These are phyloP conservation scores for Leucoma salicis DNA, from an alignment of 2,888 invertebrate genomes.

Conservation along the genomic window DNA sequence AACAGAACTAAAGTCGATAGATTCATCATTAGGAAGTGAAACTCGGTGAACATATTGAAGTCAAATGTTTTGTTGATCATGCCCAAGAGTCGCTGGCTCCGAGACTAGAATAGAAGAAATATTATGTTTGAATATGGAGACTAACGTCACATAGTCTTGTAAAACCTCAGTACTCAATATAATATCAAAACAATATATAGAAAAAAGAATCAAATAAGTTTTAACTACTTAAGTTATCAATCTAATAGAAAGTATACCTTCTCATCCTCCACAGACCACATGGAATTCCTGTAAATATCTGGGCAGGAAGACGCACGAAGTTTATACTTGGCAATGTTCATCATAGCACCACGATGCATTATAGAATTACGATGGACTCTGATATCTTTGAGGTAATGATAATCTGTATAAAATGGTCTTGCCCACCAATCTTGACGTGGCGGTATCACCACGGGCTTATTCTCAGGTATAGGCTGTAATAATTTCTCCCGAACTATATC, in stretches of 20 bases:
- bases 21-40: slow-evolving; percentile 92
- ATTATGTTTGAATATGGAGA: background rate
- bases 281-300: slow-evolving; percentile 93
- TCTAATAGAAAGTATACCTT: slow-evolving; percentile 69
- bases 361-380: slow-evolving; percentile 90
- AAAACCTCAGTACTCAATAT: background rate
- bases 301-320: slow-evolving; percentile 95
- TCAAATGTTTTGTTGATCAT: slow-evolving; percentile 88
- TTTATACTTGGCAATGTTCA: slow-evolving; percentile 92
- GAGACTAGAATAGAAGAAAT: slow-evolving; percentile 81
- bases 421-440: slow-evolving; percentile 67
- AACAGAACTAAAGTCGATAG: slow-evolving; percentile 95
- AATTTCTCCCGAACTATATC: slow-evolving; percentile 65
- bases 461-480: slow-evolving; percentile 71
- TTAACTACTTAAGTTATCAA: background rate
- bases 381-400: slow-evolving; percentile 87
- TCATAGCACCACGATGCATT: slow-evolving; percentile 93
- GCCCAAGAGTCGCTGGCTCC: slow-evolving; percentile 86
- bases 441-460: slow-evolving; percentile 56
- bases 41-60: slow-evolving; percentile 91
- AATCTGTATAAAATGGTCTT: slow-evolving; percentile 81
- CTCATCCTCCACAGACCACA: slow-evolving; percentile 90
- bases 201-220: too few species aligned
- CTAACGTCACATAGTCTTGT: background rate
- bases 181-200: background rate